Base-by-base conservation (phyloP, 2,888 invertebrate genomes). In the Gnatocerus cornutus region DNA sequence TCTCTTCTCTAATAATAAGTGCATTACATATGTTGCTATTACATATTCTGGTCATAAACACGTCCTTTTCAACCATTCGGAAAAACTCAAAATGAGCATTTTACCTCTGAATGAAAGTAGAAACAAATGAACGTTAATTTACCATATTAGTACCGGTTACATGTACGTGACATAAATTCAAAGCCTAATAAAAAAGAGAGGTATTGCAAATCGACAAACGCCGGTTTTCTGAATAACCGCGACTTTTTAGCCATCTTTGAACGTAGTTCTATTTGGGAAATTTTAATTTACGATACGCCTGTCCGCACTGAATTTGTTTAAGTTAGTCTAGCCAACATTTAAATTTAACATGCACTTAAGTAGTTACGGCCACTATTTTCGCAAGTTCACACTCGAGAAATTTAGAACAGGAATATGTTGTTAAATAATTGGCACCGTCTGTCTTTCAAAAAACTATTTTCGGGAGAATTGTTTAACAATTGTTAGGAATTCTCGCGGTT, bases 281-380 rank as follows among this genome's bases (percentile, higher is more conserved):
- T 33, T 33, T n/a, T 33, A 33, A 33, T 33, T 33, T 33, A 33
- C 33, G 33, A 2, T 33, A 6, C 33, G 33, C 33, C 33, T 33
- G 33, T 33, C 33, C 33, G 33, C 33, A 33, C 33, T 2, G 33
- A 33, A 33, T 33, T 33, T 33, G 33, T 33, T 33, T 33, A 33
- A 33, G 33, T n/a, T 10, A 37, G 41, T 41, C 41, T 41, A 41
- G 13, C 41, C 13, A 41, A 41, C 13, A 10, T 13, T 41, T 41
- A 41, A 41, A 41, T 41, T 41, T 41, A 41, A 41, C 41, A 41
- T 41, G 41, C 41, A 13, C 41, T 41, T 41, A 41, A 41, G 13
- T 41, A 5, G 12, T 41, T 41, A 33, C 33, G 33, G 33, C 33
- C 33, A 33, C n/a, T n/a, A n/a, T 33, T 33, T 33, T 33, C 7